A percentile compares a stretch with the other conserved stretches of the same genome.
Conservation (phyloP, 2,113 vertebrate genomes). For the Petrocephalus microphthalmus region DNA sequence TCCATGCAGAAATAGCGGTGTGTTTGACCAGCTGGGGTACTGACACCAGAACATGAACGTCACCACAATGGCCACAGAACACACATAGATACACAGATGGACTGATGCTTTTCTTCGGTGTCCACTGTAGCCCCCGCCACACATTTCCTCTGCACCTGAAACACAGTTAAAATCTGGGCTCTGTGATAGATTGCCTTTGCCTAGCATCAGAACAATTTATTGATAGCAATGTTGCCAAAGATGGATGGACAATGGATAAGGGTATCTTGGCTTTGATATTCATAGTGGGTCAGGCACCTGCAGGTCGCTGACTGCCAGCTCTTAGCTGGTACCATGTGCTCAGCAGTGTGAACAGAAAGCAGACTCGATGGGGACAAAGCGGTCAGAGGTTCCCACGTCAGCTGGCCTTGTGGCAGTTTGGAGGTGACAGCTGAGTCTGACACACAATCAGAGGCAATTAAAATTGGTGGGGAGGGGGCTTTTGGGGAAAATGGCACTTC, state of each 20-base stretch:
- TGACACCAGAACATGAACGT: neutral
- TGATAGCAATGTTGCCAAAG: neutral
- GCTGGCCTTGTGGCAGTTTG: neutral
- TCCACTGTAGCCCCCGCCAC: neutral
- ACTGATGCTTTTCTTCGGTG: neutral
- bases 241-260: neutral
- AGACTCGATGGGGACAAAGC: neutral
- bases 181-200: neutral
- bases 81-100: neutral
- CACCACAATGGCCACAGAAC: neutral
- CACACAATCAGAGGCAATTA: neutral
- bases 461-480: neutral
- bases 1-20: neutral
- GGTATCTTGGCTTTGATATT: neutral
- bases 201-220: neutral
- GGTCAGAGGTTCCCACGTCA: neutral
- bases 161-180: neutral
- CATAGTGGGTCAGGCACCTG: neutral
- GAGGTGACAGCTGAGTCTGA: slow-evolving; percentile 6
- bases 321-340: neutral
- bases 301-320: neutral
- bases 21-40: neutral
- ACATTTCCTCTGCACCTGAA: neutral
- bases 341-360: neutral
- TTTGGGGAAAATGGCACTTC: neutral